Conservation (phyloP, 2,113 vertebrate genomes). For the Pollimyrus isidori region DNA sequence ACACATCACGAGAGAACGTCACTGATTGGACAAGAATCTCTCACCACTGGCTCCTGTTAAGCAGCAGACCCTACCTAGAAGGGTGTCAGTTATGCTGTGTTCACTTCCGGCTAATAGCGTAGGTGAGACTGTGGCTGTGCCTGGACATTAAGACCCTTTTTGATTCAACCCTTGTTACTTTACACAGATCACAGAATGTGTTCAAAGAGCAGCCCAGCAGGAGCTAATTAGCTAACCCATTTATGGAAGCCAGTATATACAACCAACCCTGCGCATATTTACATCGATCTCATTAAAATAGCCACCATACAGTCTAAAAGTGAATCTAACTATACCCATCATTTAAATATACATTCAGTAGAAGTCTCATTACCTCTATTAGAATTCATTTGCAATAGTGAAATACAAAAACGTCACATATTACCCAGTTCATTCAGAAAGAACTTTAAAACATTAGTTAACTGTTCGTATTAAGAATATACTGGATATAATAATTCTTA, state of each 20-base stretch:
- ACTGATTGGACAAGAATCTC: neutral
- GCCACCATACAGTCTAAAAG: neutral
- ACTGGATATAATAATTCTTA: neutral
- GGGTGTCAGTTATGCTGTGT: neutral
- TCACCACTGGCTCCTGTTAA: neutral
- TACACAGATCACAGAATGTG: neutral
- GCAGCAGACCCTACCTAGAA: neutral
- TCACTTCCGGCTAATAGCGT: neutral
- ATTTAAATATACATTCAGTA: neutral
- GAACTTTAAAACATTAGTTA: neutral
- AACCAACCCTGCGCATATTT: neutral
- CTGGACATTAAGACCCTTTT: neutral
- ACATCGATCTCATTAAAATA: neutral
- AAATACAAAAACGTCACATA: neutral
- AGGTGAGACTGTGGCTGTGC: neutral
- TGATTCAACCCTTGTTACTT: no score
- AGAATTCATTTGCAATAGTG: neutral
- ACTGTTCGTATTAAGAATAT: neutral
- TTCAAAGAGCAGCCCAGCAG: neutral
- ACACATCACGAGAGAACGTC: neutral
- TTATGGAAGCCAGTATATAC: neutral
- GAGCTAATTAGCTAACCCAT: neutral
- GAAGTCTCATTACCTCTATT: neutral
- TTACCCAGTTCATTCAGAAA: neutral
- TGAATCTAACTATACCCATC: neutral